A percentile compares a stretch with the other conserved stretches of the same genome.
Conservation (phyloP, 2,888 invertebrate genomes). For the Cephus sareptanus region DNA sequence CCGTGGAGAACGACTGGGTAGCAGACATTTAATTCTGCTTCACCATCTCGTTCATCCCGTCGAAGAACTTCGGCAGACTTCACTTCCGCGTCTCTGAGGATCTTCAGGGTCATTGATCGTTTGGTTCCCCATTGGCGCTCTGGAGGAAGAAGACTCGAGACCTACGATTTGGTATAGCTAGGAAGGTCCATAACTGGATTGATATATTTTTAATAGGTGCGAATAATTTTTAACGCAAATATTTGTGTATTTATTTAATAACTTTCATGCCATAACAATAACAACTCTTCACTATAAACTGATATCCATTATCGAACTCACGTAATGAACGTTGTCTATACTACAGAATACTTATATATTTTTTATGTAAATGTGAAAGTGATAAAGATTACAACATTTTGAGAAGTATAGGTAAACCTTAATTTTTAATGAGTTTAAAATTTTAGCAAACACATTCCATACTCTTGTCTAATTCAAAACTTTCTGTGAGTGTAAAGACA, state of each 20-base stretch:
- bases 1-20: slow-evolving; percentile 23
- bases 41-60: neutral
- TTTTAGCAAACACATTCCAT: no score
- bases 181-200: neutral
- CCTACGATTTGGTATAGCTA: neutral
- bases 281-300: neutral
- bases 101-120: neutral
- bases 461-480: no score
- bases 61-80: no score
- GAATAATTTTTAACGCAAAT: neutral
- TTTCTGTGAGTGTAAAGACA: no score
- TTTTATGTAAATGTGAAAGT: no score
- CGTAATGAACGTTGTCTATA: neutral
- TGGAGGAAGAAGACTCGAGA: neutral
- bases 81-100: neutral
- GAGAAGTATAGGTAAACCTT: neutral
- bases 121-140: neutral
- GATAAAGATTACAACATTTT: neutral
- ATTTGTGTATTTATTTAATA: neutral
- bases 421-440: neutral
- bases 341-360: neutral
- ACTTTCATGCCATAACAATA: neutral
- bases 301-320: neutral
- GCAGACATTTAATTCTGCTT: neutral
- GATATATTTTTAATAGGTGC: neutral